Percentiles rank a stretch among this genome's conserved stretches.
These are phyloP conservation scores for Nemotelus pantherinus DNA, from an alignment of 2,888 invertebrate genomes.

Conservation along the genomic window DNA sequence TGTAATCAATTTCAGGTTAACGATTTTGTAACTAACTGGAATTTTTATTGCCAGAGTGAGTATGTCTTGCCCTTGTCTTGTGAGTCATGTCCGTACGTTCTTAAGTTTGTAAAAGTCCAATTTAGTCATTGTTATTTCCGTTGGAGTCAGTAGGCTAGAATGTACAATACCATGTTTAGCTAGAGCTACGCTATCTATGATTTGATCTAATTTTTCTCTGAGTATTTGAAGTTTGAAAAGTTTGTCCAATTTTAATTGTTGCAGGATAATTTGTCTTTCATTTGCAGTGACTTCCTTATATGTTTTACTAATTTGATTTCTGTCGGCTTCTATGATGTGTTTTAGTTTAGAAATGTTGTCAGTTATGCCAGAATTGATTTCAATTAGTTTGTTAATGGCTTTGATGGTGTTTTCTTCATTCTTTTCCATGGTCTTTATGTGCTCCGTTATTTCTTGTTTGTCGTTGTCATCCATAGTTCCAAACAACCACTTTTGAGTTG, in stretches of 20 bases:
- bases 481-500: neutral
- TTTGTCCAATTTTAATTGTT: slow-evolving; percentile 4
- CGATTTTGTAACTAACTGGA: too few species aligned
- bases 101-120: too few species aligned
- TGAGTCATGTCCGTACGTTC: too few species aligned
- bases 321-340: slow-evolving; percentile 1
- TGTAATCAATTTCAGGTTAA: too few species aligned
- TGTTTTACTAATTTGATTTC: neutral
- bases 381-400: neutral
- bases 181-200: neutral
- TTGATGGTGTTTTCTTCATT: neutral
- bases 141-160: neutral
- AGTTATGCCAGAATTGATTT: neutral
- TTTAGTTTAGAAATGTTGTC: neutral
- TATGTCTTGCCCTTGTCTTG: too few species aligned
- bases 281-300: too few species aligned
- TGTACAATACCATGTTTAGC: neutral
- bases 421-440: neutral
- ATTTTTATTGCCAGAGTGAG: too few species aligned
- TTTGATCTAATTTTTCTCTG: slow-evolving; percentile 9
- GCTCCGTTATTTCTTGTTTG: neutral
- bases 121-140: neutral
- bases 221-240: neutral
- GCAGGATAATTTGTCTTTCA: neutral
- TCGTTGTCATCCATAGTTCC: slow-evolving; percentile 10